Base-by-base conservation (phyloP, 2,888 invertebrate genomes). In the Myopa tessellatipennis region DNA sequence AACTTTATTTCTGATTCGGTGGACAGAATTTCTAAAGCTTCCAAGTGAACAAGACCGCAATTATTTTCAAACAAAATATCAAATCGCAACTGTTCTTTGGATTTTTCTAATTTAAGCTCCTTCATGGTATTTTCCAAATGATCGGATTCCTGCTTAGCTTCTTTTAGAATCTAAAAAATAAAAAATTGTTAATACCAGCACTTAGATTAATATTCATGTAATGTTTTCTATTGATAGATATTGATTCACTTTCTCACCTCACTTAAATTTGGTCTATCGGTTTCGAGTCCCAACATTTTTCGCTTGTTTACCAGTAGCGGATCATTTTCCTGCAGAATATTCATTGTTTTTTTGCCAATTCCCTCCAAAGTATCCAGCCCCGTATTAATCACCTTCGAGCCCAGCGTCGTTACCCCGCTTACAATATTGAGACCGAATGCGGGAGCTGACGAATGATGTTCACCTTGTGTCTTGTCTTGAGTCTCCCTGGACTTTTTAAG, bases 341-440 rank as follows among this genome's bases (percentile, higher is more conserved):
- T 95, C 94, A 97, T 96, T 0, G 98, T 98, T 88, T 97, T 97
- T 88, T 97, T 97, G 8, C 98, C 98, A 81, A 98, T 95, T 0
- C 95, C 94, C 89, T 98, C 98, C 69, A 98, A 89, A 0, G 97
- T 97, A 85, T 96, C 97, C 38, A 96, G 89, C 34, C 96, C 95
- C 0, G 95, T 95, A 18, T 93, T 91, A 81, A 96, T 91, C 0
- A 96, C 95, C 90, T 93, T 94, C 71, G 91, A 92, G 3, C 94
- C 92, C n/a, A 89, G 82, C 26, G 85, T 85, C 1, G 85, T 85
- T 0, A 86, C 85, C 74, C 84, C 85, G 70, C 83, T 84, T 4
- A 88, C 85, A 16, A 88, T 74, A 70, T 82, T 84, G n/a, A 87
- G 80, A 3, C 84, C 83, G 76, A 87, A 87, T 4, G 79, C 82